Percentiles rank a stretch among this genome's conserved stretches.
Conservation (phyloP, 92 coral and sea anemone genomes). For the Palythoa grandis region DNA sequence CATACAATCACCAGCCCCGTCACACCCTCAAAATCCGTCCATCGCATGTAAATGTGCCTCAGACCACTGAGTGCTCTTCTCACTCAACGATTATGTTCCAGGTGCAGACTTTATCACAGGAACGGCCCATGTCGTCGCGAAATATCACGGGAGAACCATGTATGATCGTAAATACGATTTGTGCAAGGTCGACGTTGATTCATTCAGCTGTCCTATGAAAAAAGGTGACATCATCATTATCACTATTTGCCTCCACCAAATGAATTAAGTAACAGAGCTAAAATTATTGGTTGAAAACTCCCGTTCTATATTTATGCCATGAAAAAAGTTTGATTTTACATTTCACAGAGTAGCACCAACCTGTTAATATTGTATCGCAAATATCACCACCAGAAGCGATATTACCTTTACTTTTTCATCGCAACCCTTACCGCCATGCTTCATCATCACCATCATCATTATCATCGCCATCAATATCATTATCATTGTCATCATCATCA, state of each 20-base stretch:
- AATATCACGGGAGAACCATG: conserved; percentile 73
- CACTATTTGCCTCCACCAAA: background rate
- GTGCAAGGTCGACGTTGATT: conserved; percentile 70
- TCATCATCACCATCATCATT: too few species aligned
- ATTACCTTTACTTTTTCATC: too few species aligned
- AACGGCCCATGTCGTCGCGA: conserved; percentile 64
- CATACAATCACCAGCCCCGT: too few species aligned
- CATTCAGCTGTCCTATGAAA: conserved; percentile 72
- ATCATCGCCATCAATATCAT: background rate
- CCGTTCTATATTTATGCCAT: background rate
- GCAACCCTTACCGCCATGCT: too few species aligned
- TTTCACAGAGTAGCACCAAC: too few species aligned
- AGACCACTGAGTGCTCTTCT: too few species aligned
- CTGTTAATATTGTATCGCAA: too few species aligned
- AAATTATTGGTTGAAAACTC: background rate
- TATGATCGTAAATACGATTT: conserved; percentile 60
- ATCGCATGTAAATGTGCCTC: too few species aligned
- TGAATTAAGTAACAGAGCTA: background rate
- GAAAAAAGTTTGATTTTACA: background rate
- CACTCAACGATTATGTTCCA: conserved; percentile 3
- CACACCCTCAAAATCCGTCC: too few species aligned
- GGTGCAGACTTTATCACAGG: conserved; percentile 61
- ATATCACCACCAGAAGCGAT: too few species aligned
- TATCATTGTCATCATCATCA: background rate
- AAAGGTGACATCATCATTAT: conserved; percentile 56